These are phyloP conservation scores for Colostygia pectinataria DNA, from an alignment of 2,888 invertebrate genomes.

Conservation along the genomic window DNA sequence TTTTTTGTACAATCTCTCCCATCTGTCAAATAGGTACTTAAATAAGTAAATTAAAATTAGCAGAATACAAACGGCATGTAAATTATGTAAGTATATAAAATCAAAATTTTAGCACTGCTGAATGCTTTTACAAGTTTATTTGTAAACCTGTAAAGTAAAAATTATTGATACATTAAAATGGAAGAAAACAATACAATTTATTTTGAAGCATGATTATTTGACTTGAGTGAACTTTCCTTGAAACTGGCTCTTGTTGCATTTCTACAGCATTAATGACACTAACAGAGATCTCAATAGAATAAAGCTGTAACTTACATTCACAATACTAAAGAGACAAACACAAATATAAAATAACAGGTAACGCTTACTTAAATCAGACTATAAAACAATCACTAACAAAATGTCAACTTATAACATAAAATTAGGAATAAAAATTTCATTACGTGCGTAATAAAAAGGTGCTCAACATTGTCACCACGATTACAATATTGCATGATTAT, in stretches of 20 bases:
- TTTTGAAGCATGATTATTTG: neutral
- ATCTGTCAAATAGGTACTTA: slow-evolving; percentile 14
- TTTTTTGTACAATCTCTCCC: slow-evolving; percentile 63
- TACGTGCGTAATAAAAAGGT: slow-evolving; percentile 67
- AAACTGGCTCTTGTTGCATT: neutral
- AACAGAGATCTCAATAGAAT: slow-evolving; percentile 26
- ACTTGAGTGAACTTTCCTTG: neutral
- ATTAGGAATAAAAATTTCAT: slow-evolving; percentile 54
- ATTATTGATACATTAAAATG: no score
- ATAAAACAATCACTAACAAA: slow-evolving; percentile 68
- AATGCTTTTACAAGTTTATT: slow-evolving; percentile 6
- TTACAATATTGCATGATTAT: no score
- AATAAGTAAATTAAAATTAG: slow-evolving; percentile 29
- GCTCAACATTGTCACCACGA: slow-evolving; percentile 41
- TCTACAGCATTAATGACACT: slow-evolving; percentile 13
- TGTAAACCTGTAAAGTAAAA: slow-evolving; percentile 7
- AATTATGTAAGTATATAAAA: slow-evolving; percentile 21
- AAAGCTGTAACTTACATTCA: slow-evolving; percentile 18
- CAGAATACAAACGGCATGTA: slow-evolving; percentile 31
- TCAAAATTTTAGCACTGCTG: slow-evolving; percentile 20
- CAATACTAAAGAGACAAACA: slow-evolving; percentile 39
- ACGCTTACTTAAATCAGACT: slow-evolving; percentile 73
- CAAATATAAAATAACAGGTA: slow-evolving; percentile 67
- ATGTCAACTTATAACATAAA: slow-evolving; percentile 61
- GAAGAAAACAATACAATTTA: no score